Evolutionary conservation across 1,140 invertebrate species (phyloP), one percentile per base, ranked within the genome.

Genomic region (Trypoxylus dichotomus): DNA sequence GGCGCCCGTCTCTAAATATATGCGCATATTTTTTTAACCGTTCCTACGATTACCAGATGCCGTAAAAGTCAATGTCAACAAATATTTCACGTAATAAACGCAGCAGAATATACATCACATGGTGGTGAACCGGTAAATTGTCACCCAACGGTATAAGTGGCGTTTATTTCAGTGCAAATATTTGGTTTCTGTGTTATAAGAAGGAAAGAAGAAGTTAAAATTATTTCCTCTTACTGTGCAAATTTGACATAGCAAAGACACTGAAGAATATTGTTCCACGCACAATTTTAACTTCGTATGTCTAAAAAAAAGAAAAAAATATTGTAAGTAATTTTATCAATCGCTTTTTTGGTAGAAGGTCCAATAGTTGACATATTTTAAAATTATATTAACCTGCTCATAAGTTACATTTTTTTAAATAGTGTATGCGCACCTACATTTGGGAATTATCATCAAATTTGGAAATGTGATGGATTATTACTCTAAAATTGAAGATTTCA

Each of bases 1-100:
- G 47, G 47, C 47, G 47, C 47, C 47, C 47, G 47, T 54, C n/a
- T n/a, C 7, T 19, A 54, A 54, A 54, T 54, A 54, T 54, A 54
- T 54, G 47, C 47, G 47, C 47, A 54, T 15, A 54, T 54, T 54
- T 47, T 54, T 54, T 54, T 54, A 19, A 19, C 47, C 19, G 47
- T 54, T 19, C 47, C 15, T 54, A 15, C 47, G 47, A 54, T 54
- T 54, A 54, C 47, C 47, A 54, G 47, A 54, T 54, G 47, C 47
- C 47, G n/a, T 54, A 54, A 54, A 54, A 54, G 47, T 54, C 47
- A 54, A 54, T 54, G 47, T 54, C 47, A 54, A 54, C 47, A 54
- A 54, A 54, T n/a, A 54, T 54, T 54, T 54, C 43, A 47, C 43
- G 43, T 47, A 47, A 47, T 47, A 47, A 47, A 47, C 43, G 43